Percentiles rank a stretch among this genome's conserved stretches.
Conservation (phyloP, 2,797 vertebrate species). For the Leuciscus waleckii region DNA sequence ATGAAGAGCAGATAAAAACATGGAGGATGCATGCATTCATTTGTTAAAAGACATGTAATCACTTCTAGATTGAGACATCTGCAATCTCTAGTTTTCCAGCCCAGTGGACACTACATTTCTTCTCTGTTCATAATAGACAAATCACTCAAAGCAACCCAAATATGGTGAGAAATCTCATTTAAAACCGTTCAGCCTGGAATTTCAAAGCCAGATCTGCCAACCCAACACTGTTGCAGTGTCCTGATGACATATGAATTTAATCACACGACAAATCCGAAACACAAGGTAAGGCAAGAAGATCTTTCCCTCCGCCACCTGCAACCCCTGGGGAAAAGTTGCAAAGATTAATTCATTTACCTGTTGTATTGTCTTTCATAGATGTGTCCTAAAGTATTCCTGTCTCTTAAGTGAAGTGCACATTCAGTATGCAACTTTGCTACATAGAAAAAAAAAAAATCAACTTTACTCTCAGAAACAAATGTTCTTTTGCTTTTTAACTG, state of each 20-base stretch:
- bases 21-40: conserved; percentile 13
- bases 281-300: conserved; percentile 50
- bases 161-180: conserved; percentile 49
- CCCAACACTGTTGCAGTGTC: conserved; percentile 56
- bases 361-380: not conserved
- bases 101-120: conserved; percentile 44
- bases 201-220: conserved; percentile 58
- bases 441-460: not conserved
- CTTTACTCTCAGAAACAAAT: not conserved
- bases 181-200: conserved; percentile 52
- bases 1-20: conserved; percentile 10
- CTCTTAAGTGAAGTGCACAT: conserved; percentile 4
- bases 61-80: conserved; percentile 36
- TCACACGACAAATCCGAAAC: conserved; percentile 62
- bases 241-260: conserved; percentile 67
- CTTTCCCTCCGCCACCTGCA: conserved; percentile 13
- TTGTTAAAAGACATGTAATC: conserved; percentile 39
- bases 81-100: conserved; percentile 46
- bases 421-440: not conserved
- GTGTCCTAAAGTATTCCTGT: not conserved
- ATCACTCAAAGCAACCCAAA: conserved; percentile 49
- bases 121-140: conserved; percentile 44
- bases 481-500: not conserved
- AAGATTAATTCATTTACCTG: conserved; percentile 23
- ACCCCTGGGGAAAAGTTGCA: conserved; percentile 21